phyloP scores from a whole-genome alignment of 2,797 vertebrate species.

The Cirrhinus mrigala region DNA sequence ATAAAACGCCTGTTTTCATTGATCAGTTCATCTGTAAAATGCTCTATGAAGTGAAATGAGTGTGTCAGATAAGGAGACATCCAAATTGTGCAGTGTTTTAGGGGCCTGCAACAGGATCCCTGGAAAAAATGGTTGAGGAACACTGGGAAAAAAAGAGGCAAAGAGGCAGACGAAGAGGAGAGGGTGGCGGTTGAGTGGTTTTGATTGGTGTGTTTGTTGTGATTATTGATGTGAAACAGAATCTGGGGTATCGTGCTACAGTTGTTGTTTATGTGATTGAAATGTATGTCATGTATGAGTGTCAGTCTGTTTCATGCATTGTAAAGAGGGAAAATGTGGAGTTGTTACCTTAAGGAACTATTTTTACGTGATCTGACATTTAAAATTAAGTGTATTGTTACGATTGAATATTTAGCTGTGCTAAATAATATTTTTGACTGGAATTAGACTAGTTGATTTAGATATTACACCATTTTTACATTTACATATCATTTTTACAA shows the following conservation, averaged over 20 bases:
- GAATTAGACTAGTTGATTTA: neutral
- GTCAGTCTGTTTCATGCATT: neutral
- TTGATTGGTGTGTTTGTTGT: slow-evolving; percentile 16
- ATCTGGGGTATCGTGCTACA: neutral
- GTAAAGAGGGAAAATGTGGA: neutral
- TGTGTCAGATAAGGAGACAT: slow-evolving; percentile 7
- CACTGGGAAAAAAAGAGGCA: neutral
- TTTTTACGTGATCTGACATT: neutral
- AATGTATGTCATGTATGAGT: neutral
- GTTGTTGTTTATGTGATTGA: neutral
- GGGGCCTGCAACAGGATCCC: neutral
- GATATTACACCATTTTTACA: neutral
- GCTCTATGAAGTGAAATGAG: slow-evolving; percentile 7
- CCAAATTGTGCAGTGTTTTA: neutral
- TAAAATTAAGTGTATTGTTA: neutral
- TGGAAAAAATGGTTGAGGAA: neutral
- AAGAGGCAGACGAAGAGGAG: neutral
- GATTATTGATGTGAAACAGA: slow-evolving; percentile 1
- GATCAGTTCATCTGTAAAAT: neutral
- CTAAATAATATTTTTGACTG: neutral
- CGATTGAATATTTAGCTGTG: neutral
- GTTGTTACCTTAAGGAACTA: neutral
- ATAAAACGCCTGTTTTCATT: neutral
- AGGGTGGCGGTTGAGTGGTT: neutral
- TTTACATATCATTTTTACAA: neutral